Percentiles rank a stretch among this genome's conserved stretches.
Conservation (phyloP, 1,140 invertebrate species). For the Hermatobates lingyangjiaoensis region DNA sequence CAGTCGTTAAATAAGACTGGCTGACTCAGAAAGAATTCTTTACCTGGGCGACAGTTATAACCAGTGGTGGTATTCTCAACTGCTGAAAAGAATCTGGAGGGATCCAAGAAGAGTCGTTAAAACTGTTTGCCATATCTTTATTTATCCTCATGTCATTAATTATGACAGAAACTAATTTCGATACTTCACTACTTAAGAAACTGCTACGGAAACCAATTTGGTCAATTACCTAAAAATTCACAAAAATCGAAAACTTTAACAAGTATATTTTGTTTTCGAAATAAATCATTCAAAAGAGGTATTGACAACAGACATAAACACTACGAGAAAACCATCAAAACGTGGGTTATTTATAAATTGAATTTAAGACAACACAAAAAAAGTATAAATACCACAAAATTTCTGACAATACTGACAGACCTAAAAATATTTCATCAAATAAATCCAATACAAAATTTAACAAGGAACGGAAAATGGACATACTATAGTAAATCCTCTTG, state of each 20-base stretch:
- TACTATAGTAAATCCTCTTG: slow-evolving; percentile 46
- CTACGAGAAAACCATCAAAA: background rate
- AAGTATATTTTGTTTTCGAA: background rate
- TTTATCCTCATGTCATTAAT: slow-evolving; percentile 68
- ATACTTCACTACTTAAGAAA: slow-evolving; percentile 73
- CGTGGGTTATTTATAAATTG: background rate
- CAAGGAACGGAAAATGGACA: slow-evolving; percentile 22
- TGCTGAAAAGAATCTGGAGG: slow-evolving; percentile 17
- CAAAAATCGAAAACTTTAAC: slow-evolving; percentile 9
- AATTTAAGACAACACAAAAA: background rate
- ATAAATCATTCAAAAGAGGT: background rate
- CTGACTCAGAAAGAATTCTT: slow-evolving; percentile 3
- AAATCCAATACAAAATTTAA: background rate
- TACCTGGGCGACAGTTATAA: slow-evolving; percentile 66
- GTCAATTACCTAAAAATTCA: slow-evolving; percentile 54
- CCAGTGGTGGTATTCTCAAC: slow-evolving; percentile 48
- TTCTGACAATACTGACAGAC: background rate
- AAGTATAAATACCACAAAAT: background rate
- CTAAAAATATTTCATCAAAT: background rate
- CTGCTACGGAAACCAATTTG: slow-evolving; percentile 71
- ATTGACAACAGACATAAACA: background rate
- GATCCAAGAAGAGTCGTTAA: slow-evolving; percentile 13
- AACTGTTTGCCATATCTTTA: slow-evolving; percentile 38
- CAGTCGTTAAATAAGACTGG: background rate
- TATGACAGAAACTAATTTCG: slow-evolving; percentile 67